Conservation (phyloP, 2,113 vertebrate species). For the Crypturellus undulatus region DNA sequence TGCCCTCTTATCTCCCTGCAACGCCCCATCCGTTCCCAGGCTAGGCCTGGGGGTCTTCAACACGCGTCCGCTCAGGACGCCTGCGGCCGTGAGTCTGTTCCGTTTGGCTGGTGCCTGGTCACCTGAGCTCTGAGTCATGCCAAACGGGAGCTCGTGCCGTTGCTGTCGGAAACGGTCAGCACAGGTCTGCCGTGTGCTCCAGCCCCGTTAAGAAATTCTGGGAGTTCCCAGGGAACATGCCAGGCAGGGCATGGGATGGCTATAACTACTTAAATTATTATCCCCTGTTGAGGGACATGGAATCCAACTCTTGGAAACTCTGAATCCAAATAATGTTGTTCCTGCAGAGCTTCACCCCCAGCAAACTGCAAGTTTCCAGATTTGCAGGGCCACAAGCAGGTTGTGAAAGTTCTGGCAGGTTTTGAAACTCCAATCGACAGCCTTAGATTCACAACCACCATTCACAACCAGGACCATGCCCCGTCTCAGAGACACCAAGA, state of each 20-base stretch:
- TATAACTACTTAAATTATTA: not conserved
- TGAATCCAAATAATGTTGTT: not conserved
- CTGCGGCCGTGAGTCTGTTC: accelerated
- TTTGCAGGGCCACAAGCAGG: not conserved
- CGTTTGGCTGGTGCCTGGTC: not conserved
- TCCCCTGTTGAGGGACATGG: not conserved
- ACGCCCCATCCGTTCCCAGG: too few species aligned
- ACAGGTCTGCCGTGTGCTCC: not conserved
- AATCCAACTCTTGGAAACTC: not conserved
- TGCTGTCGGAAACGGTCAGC: not conserved
- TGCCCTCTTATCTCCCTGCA: not conserved
- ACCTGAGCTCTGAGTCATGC: accelerated
- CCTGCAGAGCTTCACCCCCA: not conserved
- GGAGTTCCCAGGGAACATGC: not conserved
- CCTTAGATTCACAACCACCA: not conserved
- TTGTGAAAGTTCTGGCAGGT: not conserved
- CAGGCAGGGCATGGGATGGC: not conserved
- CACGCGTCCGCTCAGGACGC: accelerated
- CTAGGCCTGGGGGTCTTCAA: not conserved
- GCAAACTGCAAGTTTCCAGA: not conserved
- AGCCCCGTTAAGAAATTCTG: not conserved
- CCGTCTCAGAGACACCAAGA: not conserved
- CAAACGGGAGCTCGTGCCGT: not conserved
- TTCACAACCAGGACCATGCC: not conserved
- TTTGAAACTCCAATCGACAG: not conserved